Evolutionary conservation across 2,888 invertebrate genomes (phyloP).

Genomic region (Sinhomidia bicolor): DNA sequence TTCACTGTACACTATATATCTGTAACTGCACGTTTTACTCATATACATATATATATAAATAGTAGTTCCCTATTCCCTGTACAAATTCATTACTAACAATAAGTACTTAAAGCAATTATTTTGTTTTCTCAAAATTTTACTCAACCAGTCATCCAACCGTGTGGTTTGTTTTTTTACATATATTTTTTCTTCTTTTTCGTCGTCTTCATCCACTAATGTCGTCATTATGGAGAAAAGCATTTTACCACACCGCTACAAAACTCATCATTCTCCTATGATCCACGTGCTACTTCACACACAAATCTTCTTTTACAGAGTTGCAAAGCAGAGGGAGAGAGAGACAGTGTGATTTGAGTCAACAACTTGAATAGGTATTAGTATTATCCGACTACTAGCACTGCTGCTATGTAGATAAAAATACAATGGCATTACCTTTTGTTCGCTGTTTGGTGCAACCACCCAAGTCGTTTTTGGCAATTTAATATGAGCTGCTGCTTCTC

Average conservation of each 20-base stretch:
- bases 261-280: conserved; percentile 18
- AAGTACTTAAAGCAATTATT: background rate
- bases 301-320: conserved; percentile 30
- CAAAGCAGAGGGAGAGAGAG: background rate
- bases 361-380: background rate
- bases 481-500: conserved; percentile 50
- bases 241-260: background rate
- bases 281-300: conserved; percentile 38
- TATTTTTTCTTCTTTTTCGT: background rate
- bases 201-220: background rate
- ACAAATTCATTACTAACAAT: background rate
- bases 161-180: background rate
- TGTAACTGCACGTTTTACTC: no score
- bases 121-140: conserved; percentile 32
- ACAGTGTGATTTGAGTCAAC: background rate
- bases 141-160: conserved; percentile 15
- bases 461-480: conserved; percentile 59
- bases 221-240: background rate
- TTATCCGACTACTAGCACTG: background rate
- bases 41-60: no score
- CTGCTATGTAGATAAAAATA: background rate
- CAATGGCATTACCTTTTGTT: background rate
- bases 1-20: no score
- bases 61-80: background rate
- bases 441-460: conserved; percentile 40